Evolutionary conservation across 2,797 vertebrate genomes (phyloP).

Genomic region (Onychomys arenicola): DNA sequence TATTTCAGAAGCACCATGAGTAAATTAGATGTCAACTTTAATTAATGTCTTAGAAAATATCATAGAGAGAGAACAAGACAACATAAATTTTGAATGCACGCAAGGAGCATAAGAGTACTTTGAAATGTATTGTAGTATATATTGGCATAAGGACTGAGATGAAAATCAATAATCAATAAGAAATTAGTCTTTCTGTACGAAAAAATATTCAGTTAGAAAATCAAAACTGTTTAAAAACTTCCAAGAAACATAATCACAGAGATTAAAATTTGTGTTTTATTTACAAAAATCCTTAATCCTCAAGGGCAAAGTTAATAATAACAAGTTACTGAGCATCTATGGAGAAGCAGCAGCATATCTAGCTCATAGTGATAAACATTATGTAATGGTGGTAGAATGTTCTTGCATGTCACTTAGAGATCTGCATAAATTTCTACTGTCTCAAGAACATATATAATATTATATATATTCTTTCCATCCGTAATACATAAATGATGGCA

Average conservation of each 20-base stretch:
- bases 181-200: not conserved
- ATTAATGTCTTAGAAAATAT: slow-evolving; percentile 24
- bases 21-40: slow-evolving; percentile 34
- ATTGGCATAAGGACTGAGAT: not conserved
- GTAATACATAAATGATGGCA: not conserved
- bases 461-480: not conserved
- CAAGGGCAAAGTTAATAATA: not conserved
- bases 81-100: not conserved
- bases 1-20: not conserved
- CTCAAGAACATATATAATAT: not conserved
- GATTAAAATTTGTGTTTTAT: not conserved
- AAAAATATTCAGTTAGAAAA: not conserved
- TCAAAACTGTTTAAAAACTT: not conserved
- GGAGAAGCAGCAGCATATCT: not conserved
- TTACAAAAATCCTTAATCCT: not conserved
- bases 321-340: not conserved
- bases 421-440: not conserved
- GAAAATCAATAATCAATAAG: not conserved
- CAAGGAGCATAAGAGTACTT: not conserved
- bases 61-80: not conserved
- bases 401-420: not conserved
- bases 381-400: not conserved
- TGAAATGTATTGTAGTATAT: not conserved
- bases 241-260: not conserved
- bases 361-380: not conserved